A percentile compares a stretch with the other conserved stretches of the same genome.
phyloP scores from a whole-genome alignment of 2,888 invertebrate species.

The Acronicta alni region DNA sequence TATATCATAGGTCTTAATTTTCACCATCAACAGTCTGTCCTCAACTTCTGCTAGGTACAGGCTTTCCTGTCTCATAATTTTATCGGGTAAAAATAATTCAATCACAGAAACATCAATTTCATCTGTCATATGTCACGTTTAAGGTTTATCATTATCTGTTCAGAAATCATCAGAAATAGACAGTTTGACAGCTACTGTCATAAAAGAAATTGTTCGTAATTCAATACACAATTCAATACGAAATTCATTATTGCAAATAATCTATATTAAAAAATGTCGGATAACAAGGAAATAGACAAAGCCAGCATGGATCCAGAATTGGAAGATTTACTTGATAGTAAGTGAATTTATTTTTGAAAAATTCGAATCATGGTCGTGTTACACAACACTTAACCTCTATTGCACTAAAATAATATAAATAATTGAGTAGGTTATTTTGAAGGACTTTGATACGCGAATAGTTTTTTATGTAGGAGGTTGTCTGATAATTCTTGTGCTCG shows the following conservation, averaged over 20 bases:
- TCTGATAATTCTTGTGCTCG: neutral
- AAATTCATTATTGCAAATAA: slow-evolving; percentile 50
- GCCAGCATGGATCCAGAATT: slow-evolving; percentile 91
- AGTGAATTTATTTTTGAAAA: slow-evolving; percentile 70
- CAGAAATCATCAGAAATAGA: slow-evolving; percentile 1
- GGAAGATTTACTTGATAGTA: slow-evolving; percentile 93
- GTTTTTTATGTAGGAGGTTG: neutral
- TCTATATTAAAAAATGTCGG: slow-evolving; percentile 74
- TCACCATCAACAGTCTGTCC: too few species aligned
- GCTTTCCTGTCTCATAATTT: too few species aligned
- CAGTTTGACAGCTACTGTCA: slow-evolving; percentile 37
- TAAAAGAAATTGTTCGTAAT: slow-evolving; percentile 36
- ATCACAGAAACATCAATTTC: slow-evolving; percentile 10
- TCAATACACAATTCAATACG: slow-evolving; percentile 39
- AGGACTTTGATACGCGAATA: slow-evolving; percentile 19
- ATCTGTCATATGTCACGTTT: neutral
- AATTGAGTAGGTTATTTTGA: slow-evolving; percentile 39
- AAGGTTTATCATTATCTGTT: too few species aligned
- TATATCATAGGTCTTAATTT: too few species aligned
- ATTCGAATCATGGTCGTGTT: slow-evolving; percentile 54
- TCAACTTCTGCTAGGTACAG: too few species aligned
- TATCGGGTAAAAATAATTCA: slow-evolving; percentile 6
- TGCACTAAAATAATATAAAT: slow-evolving; percentile 35
- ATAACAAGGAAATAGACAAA: slow-evolving; percentile 77
- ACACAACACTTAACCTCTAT: slow-evolving; percentile 75